Evolutionary conservation across 2,113 vertebrate genomes (phyloP).

Genomic region (Psittacula cyanocephala): DNA sequence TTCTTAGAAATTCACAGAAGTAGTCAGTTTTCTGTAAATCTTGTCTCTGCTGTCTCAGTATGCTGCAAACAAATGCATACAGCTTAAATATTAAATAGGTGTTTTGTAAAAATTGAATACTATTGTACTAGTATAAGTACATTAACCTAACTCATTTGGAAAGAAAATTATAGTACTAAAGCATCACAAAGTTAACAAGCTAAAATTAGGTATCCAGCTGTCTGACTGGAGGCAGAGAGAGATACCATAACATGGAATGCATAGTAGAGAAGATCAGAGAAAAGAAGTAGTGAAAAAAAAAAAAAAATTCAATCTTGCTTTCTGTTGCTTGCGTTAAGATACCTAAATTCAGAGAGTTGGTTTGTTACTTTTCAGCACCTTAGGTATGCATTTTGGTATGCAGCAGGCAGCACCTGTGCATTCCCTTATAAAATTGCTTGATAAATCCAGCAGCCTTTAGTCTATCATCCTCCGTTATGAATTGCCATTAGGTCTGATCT

Average conservation of each 20-base stretch:
- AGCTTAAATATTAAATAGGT: not conserved
- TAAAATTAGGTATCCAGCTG: not conserved
- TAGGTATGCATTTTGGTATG: not conserved
- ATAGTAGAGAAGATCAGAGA: not conserved
- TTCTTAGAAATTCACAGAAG: slow-evolving; percentile 6
- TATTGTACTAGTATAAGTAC: not conserved
- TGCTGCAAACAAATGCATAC: not conserved
- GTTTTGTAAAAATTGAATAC: not conserved
- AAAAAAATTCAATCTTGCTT: not conserved
- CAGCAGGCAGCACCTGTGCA: not conserved
- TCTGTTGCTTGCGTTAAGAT: not conserved
- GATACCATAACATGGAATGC: not conserved
- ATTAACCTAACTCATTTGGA: not conserved
- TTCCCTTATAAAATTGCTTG: not conserved
- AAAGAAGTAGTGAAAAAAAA: not conserved
- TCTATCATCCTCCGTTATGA: not conserved
- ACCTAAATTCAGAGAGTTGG: not conserved
- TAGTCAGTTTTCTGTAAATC: not conserved
- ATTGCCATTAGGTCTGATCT: not conserved
- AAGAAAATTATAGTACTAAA: not conserved
- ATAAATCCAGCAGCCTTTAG: not conserved
- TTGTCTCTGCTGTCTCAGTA: not conserved
- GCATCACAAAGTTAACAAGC: not conserved
- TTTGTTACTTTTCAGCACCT: not conserved
- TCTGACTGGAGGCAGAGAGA: not conserved